These are phyloP conservation scores for Campylomormyrus numenius DNA, from an alignment of 2,113 vertebrate genomes.

Conservation along the genomic window DNA sequence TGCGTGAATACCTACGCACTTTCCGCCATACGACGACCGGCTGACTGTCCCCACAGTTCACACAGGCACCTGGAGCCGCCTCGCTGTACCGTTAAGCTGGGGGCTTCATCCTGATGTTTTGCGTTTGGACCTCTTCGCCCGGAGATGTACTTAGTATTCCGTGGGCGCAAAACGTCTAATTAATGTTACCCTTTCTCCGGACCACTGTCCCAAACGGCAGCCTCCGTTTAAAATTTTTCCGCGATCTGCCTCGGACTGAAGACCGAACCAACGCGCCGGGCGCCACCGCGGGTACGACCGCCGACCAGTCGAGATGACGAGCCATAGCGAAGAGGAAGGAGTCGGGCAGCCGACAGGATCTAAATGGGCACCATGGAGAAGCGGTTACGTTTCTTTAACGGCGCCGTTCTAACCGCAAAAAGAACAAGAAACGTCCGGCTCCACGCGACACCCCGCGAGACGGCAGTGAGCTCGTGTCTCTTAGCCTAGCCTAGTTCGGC, in stretches of 20 bases:
- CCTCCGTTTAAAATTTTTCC: background rate
- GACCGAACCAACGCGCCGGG: background rate
- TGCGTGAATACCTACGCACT: background rate
- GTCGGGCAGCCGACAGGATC: background rate
- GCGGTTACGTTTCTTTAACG: background rate
- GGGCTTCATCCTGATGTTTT: background rate
- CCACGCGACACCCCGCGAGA: background rate
- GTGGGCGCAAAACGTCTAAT: background rate
- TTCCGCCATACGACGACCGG: background rate
- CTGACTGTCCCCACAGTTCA: background rate
- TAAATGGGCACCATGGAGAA: background rate
- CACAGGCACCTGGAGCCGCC: background rate
- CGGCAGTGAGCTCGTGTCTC: background rate
- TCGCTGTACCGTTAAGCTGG: background rate
- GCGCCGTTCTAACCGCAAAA: background rate
- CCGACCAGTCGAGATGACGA: background rate
- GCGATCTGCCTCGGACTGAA: background rate
- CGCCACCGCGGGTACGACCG: background rate
- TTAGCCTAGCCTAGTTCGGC: background rate
- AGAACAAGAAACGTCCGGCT: background rate
- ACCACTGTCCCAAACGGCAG: background rate
- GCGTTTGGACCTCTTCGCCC: background rate
- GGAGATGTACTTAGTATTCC: background rate
- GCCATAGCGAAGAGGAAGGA: background rate
- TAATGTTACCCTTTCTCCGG: background rate